Conservation (phyloP, 2,113 vertebrate species). For the Lasiurus borealis region DNA sequence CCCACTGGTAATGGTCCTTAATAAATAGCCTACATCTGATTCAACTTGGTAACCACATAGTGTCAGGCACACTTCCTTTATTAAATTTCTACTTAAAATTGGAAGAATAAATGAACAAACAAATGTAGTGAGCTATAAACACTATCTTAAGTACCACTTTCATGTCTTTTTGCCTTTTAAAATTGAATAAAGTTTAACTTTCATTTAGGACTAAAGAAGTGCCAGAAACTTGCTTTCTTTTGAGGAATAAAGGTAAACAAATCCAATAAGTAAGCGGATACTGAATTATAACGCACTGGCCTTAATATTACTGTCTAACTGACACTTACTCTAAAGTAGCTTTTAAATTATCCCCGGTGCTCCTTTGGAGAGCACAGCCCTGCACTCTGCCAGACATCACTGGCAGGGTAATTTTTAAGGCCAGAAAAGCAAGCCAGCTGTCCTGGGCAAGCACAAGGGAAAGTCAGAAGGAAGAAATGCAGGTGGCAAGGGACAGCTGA, state of each 20-base stretch:
- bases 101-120: neutral
- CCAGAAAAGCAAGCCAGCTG: neutral
- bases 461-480: neutral
- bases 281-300: conserved; percentile 1
- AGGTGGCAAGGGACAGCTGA: neutral
- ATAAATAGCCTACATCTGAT: neutral
- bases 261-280: neutral
- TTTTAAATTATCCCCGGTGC: conserved; percentile 39
- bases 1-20: neutral
- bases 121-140: neutral
- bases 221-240: conserved; percentile 12
- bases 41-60: neutral
- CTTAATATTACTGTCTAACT: neutral
- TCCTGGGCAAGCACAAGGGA: neutral
- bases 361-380: too few relatives aligned
- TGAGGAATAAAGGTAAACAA: neutral
- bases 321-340: neutral
- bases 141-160: neutral
- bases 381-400: neutral
- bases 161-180: neutral
- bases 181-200: neutral
- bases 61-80: neutral
- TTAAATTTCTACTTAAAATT: neutral
- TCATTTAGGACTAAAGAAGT: neutral
- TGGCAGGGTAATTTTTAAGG: conserved; percentile 22